These are phyloP conservation scores for Polymixis lichenea DNA, from an alignment of 2,888 invertebrate genomes.

Conservation along the genomic window DNA sequence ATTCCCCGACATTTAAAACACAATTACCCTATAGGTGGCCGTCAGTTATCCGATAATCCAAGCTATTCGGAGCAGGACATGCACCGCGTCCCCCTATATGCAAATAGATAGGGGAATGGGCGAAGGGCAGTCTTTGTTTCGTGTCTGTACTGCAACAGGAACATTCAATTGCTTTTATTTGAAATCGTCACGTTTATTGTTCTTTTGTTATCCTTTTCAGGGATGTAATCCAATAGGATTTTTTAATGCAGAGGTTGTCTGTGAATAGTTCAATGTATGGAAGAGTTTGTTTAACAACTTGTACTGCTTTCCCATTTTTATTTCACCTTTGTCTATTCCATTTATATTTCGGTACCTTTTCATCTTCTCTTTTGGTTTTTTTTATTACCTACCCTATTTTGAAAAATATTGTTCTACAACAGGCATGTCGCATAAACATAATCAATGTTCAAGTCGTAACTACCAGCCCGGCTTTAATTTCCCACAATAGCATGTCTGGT, in stretches of 20 bases:
- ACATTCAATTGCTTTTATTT: constrained; percentile 62
- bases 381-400: background rate
- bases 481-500: constrained; percentile 34
- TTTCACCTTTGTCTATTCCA: background rate
- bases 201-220: constrained; percentile 49
- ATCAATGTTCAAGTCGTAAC: background rate
- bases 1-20: constrained; percentile 62
- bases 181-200: constrained; percentile 62
- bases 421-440: background rate
- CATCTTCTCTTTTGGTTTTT: background rate
- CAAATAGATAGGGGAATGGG: constrained; percentile 75
- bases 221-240: constrained; percentile 35
- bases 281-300: constrained; percentile 19
- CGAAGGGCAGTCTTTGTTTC: constrained; percentile 65
- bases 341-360: background rate
- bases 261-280: constrained; percentile 11
- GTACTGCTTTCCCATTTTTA: constrained; percentile 16
- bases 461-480: constrained; percentile 7
- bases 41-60: constrained; percentile 67
- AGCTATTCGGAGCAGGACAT: constrained; percentile 63
- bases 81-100: constrained; percentile 67
- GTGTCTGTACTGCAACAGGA: constrained; percentile 49
- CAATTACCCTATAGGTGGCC: constrained; percentile 64
- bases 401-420: background rate
- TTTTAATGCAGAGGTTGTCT: constrained; percentile 31